Evolutionary conservation across 2,113 vertebrate genomes (phyloP), one percentile per base, ranked within the genome.

Genomic region (Numenius arquata): DNA sequence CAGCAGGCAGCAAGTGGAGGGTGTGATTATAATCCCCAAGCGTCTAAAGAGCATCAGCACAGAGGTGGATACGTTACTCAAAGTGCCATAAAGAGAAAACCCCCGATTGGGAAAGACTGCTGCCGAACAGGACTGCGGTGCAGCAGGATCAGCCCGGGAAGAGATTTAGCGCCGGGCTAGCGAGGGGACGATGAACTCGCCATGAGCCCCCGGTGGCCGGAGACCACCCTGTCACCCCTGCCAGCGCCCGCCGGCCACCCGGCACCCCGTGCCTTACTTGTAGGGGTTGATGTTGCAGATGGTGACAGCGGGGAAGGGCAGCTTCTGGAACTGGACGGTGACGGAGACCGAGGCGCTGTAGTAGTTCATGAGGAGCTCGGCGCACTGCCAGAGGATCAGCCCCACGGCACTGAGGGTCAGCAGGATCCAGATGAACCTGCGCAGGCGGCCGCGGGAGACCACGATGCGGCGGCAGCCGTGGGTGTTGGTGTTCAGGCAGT

Each of bases 281-380:
- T 98, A 98, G 30, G 98, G 98, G 95, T 98, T 98, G 96, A 98
- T 98, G 77, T 98, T 98, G 97, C 98, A 98, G 95, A 98, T 97
- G 89, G 98, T 98, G 95, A 98, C 97, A 0, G 98, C 98, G 2
- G 98, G 98, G 65, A 98, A 98, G 4, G 97, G 97, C 75, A 98
- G 95, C 92, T 98, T 98, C 96, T 98, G 98, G 93, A 98, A 98
- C 77, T 98, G 98, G 59, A 98, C 98, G 25, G 98, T 98, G 95
- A 98, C 98, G 5, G 98, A 98, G 40, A 98, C 98, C 1, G 98
- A 98, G 87, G 98, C 98, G 1, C 95, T 97, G 91, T 98, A 98
- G 88, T 98, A 98, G 95, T 98, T 98, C 63, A 97, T 38, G 43
- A 98, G 77, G 2, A 98, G 98, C 56, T 98, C 97, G 0, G 98